Base-by-base conservation (phyloP, 2,888 invertebrate genomes). In the Harpalus rufipes region DNA sequence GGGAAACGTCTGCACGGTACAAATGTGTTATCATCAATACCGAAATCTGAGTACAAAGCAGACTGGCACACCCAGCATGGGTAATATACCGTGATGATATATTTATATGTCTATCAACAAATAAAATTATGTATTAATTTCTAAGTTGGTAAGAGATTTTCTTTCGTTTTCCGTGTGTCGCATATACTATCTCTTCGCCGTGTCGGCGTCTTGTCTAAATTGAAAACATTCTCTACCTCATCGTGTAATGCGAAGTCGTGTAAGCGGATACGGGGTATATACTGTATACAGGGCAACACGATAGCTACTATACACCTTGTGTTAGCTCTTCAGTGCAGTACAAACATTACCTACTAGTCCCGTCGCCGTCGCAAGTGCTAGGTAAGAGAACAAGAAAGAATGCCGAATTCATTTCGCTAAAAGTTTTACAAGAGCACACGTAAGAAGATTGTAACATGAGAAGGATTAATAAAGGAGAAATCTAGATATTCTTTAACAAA, bases 341-440 rank as follows among this genome's bases (percentile, higher is more conserved):
- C 44, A 51, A 51, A 51, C 44, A 51, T 51, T 51, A 51, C 44
- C 44, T 51, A 51, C 10, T 18, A 59, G 59, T 7, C 16, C 6
- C 59, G 59, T 59, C 59, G 14, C 16, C 8, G 21, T 18, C 8
- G 63, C 25, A 63, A 63, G 63, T 63, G 18, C 21, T 61, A 14
- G 56, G 14, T 56, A 56, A 56, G 56, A 61, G 32, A 32, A 32
- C 32, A 61, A 18, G 10, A 25, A 25, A 25, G 63, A 63, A 63
- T 63, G 63, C 63, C 21, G 25, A 63, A 63, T 63, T 63, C 21
- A 63, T 63, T 63, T 63, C 63, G 63, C 18, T 63, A 63, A 18
- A 32, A 32, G 32, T 32, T 32, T 32, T 32, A 2, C 32, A 32
- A 56, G n/a, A 56, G 56, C n/a, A n/a, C n/a, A n/a, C n/a, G 56